These are phyloP conservation scores for Choloepus didactylus DNA, from an alignment of 2,797 vertebrate genomes.

Conservation along the genomic window DNA sequence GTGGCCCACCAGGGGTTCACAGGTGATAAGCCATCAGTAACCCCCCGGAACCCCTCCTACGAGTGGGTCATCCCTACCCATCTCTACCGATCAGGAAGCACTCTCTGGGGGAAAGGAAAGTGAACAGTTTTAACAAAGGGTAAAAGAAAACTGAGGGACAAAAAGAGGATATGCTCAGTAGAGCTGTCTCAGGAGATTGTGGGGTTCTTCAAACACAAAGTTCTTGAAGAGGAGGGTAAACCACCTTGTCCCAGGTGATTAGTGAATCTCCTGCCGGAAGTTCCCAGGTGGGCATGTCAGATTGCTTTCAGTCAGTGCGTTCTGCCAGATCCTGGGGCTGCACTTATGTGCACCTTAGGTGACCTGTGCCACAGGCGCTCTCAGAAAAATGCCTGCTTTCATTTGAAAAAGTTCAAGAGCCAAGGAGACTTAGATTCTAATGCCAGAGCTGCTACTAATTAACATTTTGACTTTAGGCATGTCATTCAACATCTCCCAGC, in stretches of 20 bases:
- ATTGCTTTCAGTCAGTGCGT: background rate
- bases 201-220: background rate
- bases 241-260: background rate
- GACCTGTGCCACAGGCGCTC: rapidly evolving
- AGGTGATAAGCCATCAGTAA: background rate
- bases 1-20: background rate
- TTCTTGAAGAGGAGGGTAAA: background rate
- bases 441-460: rapidly evolving
- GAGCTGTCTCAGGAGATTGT: background rate
- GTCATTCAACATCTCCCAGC: rapidly evolving
- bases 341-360: background rate
- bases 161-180: background rate
- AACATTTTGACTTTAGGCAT: rapidly evolving
- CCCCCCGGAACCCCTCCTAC: too few species aligned
- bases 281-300: rapidly evolving
- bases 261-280: background rate
- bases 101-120: background rate
- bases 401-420: background rate
- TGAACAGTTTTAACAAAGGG: too few species aligned
- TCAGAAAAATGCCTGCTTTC: background rate
- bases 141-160: background rate
- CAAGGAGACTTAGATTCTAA: background rate
- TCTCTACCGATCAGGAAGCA: too few species aligned
- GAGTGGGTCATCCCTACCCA: background rate
- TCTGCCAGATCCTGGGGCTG: background rate